Conservation (phyloP, 2,888 invertebrate species). For the Cryptops parisi region DNA sequence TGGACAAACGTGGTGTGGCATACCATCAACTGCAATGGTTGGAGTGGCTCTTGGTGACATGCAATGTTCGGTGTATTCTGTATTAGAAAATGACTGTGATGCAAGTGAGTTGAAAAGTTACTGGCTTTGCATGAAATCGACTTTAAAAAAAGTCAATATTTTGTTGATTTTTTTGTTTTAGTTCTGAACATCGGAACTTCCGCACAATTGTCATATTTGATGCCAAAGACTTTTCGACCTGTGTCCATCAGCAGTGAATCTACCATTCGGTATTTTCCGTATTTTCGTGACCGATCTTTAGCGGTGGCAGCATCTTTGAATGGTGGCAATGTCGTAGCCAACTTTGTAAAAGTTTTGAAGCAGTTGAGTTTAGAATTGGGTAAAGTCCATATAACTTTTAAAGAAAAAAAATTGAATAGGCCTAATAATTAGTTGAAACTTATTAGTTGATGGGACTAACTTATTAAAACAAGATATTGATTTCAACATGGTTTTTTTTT, state of each 20-base stretch:
- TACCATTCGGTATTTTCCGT: constrained; percentile 58
- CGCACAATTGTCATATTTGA: constrained; percentile 54
- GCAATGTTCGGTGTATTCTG: constrained; percentile 65
- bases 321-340: constrained; percentile 63
- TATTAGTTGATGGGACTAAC: no score
- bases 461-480: no score
- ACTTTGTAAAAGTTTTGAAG: constrained; percentile 52
- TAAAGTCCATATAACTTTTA: no score
- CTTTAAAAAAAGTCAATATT: no score
- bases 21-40: constrained; percentile 57
- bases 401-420: no score
- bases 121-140: no score
- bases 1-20: constrained; percentile 53
- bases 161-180: constrained; percentile 32
- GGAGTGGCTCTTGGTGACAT: constrained; percentile 63
- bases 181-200: constrained; percentile 76
- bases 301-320: constrained; percentile 76
- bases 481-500: no score
- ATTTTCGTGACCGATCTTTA: constrained; percentile 55
- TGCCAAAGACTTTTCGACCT: constrained; percentile 24
- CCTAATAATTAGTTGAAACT: no score
- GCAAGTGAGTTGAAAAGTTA: no score
- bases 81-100: constrained; percentile 45
- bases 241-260: constrained; percentile 15
- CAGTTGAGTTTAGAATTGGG: constrained; percentile 66